These are phyloP conservation scores for Drosophila borealis DNA, from an alignment of 2,888 invertebrate species.

Conservation along the genomic window DNA sequence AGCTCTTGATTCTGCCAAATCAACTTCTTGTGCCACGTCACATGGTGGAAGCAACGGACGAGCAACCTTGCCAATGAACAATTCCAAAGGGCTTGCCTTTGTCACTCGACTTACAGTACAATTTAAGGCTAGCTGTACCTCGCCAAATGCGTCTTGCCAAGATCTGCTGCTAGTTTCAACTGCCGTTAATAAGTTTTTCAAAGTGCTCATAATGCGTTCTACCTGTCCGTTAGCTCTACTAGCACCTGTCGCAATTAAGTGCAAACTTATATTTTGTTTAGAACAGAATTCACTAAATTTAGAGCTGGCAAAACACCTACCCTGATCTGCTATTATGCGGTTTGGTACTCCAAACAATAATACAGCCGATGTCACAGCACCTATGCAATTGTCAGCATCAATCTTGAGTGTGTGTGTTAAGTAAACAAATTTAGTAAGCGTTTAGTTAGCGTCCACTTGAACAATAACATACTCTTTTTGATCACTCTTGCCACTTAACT, in stretches of 20 bases:
- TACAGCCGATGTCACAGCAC: neutral
- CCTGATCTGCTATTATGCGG: too few species aligned
- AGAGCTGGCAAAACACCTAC: neutral
- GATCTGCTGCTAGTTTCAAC: too few species aligned
- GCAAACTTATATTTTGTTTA: neutral
- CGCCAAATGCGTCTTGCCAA: too few species aligned
- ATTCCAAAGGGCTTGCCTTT: neutral
- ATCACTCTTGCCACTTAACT: too few species aligned
- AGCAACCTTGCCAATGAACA: neutral
- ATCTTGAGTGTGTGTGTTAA: constrained; percentile 10
- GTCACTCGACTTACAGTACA: neutral
- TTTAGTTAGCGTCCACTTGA: too few species aligned
- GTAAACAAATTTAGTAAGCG: constrained; percentile 25
- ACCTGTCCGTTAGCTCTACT: neutral
- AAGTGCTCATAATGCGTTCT: too few species aligned
- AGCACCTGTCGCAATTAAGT: neutral
- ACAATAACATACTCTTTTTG: too few species aligned
- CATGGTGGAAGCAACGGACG: neutral
- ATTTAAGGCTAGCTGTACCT: too few species aligned
- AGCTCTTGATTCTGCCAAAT: neutral
- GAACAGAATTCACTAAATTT: neutral
- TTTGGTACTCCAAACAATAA: neutral
- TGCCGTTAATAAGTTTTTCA: too few species aligned
- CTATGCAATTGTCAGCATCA: neutral
- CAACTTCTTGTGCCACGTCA: neutral